Evolutionary conservation across 2,888 invertebrate genomes (phyloP).

Genomic region (Cryptophagus acutangulus): DNA sequence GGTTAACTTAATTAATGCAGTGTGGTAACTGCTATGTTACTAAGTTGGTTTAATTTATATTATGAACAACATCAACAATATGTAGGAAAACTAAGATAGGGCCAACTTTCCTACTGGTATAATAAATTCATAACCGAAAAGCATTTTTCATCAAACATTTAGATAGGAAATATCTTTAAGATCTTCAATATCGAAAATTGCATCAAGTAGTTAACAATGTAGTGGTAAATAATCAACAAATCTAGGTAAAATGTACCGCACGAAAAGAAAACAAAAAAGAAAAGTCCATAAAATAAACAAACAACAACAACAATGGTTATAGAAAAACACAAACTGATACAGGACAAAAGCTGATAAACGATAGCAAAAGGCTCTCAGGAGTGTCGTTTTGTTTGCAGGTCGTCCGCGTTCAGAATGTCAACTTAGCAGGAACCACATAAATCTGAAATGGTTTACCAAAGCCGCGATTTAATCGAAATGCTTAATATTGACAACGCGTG

Average conservation of each 20-base stretch:
- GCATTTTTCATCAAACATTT: too few species aligned
- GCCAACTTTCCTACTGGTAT: too few species aligned
- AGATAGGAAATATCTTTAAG: too few species aligned
- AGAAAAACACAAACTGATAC: slow-evolving; percentile 24
- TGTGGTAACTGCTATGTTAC: slow-evolving; percentile 30
- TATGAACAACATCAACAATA: slow-evolving; percentile 26
- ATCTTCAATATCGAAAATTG: too few species aligned
- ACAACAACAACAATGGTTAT: slow-evolving; percentile 5
- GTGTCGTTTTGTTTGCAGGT: slow-evolving; percentile 36
- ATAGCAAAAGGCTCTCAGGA: slow-evolving; percentile 38
- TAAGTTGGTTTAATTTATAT: slow-evolving; percentile 31
- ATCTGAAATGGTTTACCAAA: slow-evolving; percentile 37
- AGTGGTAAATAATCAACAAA: too few species aligned
- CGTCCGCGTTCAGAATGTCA: slow-evolving; percentile 35
- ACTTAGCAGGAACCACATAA: slow-evolving; percentile 34
- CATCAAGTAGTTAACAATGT: too few species aligned
- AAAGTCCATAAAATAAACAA: slow-evolving; percentile 20
- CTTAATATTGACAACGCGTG: slow-evolving; percentile 41
- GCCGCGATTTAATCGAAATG: slow-evolving; percentile 41
- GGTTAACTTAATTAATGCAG: slow-evolving; percentile 33
- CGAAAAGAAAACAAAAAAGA: slow-evolving; percentile 22
- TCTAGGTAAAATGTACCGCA: too few species aligned
- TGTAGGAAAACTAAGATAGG: slow-evolving; percentile 2
- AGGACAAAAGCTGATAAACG: slow-evolving; percentile 35
- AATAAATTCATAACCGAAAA: too few species aligned